Evolutionary conservation across 1,140 invertebrate genomes (phyloP).

Genomic region (Acyrthosiphon pisum): DNA sequence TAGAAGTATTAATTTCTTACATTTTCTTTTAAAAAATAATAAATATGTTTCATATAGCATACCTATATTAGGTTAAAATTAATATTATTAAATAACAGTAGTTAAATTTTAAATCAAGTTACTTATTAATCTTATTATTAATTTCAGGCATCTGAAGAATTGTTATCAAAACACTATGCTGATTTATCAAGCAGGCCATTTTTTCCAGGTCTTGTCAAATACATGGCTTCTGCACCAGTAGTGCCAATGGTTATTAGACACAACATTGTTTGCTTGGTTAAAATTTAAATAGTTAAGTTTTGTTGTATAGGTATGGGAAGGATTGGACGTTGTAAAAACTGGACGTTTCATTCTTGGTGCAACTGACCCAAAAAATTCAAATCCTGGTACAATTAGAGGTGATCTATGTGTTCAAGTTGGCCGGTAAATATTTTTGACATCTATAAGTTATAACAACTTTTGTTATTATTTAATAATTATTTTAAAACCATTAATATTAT

Average conservation of each 20-base stretch:
- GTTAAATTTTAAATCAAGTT: not conserved
- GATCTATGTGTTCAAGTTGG: constrained; percentile 95
- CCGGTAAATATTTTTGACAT: constrained; percentile 64
- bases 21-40: not conserved
- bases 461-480: not conserved
- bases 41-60: not conserved
- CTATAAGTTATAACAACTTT: not conserved
- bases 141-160: constrained; percentile 75
- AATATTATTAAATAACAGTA: not conserved
- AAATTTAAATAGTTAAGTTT: not conserved
- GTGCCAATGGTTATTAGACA: constrained; percentile 84
- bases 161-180: constrained; percentile 88
- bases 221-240: constrained; percentile 97
- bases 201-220: constrained; percentile 92
- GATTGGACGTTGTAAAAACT: constrained; percentile 92
- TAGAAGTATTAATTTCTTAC: not conserved
- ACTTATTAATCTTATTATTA: not conserved
- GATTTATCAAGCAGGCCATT: constrained; percentile 89
- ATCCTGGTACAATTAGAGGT: constrained; percentile 93
- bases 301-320: constrained; percentile 83
- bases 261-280: not conserved
- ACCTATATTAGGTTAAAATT: not conserved
- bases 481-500: constrained; percentile 9
- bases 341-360: constrained; percentile 94
- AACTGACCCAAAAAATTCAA: constrained; percentile 92